A percentile compares a stretch with the other conserved stretches of the same genome.
These are phyloP conservation scores for Lynx canadensis DNA, from an alignment of 2,113 vertebrate genomes.

Conservation along the genomic window DNA sequence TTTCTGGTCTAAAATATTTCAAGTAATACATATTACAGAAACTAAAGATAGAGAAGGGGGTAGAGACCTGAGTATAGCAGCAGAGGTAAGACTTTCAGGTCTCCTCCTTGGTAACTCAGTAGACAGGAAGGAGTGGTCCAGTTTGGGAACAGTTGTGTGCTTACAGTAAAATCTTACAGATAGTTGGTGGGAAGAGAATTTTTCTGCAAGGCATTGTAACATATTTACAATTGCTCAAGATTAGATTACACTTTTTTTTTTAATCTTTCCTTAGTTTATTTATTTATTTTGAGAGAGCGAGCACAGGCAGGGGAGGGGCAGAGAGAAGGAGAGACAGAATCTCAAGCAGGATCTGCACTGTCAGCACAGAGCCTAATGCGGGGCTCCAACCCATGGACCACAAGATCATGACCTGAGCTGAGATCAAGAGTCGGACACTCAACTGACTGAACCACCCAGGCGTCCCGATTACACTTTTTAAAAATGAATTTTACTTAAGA, in stretches of 20 bases:
- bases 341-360: no score
- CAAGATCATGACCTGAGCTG: no score
- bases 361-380: no score
- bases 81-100: neutral
- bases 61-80: neutral
- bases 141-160: neutral
- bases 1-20: neutral
- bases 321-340: no score
- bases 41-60: neutral
- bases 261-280: no score
- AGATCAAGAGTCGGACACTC: no score
- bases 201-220: neutral
- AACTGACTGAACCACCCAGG: no score
- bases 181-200: slow-evolving; percentile 18
- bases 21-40: neutral
- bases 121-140: neutral
- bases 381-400: no score
- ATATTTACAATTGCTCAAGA: neutral
- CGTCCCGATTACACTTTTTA: no score
- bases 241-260: neutral
- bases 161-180: neutral
- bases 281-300: no score
- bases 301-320: no score
- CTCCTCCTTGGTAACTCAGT: neutral
- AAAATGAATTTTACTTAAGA: no score